phyloP scores from a whole-genome alignment of 2,113 vertebrate genomes.

The Oreocharis arfaki region DNA sequence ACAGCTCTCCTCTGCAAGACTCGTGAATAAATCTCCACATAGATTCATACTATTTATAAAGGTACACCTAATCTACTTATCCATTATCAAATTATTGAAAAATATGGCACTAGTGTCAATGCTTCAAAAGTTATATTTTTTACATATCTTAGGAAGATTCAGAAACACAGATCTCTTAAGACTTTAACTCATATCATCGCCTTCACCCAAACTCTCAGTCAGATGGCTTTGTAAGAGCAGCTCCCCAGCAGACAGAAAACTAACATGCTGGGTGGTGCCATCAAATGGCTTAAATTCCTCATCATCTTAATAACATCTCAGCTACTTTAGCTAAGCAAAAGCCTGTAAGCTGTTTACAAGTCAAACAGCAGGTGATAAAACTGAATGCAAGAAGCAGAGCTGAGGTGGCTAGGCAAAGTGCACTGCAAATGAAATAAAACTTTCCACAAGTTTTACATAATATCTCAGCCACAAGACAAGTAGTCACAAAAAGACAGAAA shows the following conservation, averaged over 20 bases:
- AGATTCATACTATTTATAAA: background rate
- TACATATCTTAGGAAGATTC: background rate
- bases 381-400: background rate
- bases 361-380: background rate
- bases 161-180: background rate
- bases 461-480: background rate
- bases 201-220: background rate
- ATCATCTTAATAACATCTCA: background rate
- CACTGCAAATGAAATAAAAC: background rate
- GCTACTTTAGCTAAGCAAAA: background rate
- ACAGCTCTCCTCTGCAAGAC: background rate
- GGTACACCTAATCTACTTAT: background rate
- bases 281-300: background rate
- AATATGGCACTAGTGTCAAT: background rate
- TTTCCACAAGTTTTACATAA: background rate
- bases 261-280: background rate
- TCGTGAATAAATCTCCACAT: background rate
- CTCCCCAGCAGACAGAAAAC: background rate
- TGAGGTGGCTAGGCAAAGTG: background rate
- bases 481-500: background rate
- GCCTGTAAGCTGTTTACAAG: background rate
- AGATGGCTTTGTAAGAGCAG: background rate
- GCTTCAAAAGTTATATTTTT: background rate
- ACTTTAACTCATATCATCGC: background rate
- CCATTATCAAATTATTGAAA: background rate